These are phyloP conservation scores for Phorcus lineatus DNA, from an alignment of 2,888 invertebrate species.

Conservation along the genomic window DNA sequence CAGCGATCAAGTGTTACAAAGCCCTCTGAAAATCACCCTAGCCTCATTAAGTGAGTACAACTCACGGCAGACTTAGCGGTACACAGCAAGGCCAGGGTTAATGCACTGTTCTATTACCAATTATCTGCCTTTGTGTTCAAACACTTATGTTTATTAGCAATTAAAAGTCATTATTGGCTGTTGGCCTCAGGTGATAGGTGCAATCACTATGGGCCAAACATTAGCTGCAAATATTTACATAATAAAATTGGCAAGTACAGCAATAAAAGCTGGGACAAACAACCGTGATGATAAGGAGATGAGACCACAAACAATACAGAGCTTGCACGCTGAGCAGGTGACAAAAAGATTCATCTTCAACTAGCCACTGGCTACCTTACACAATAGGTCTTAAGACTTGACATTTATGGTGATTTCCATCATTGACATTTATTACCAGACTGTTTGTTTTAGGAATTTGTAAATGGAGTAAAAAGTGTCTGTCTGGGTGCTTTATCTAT, in stretches of 20 bases:
- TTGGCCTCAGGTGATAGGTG: not conserved
- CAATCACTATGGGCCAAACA: constrained; percentile 12
- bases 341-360: too few relatives aligned
- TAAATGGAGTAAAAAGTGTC: too few relatives aligned
- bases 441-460: too few relatives aligned
- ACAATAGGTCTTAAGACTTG: too few relatives aligned
- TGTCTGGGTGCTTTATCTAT: too few relatives aligned
- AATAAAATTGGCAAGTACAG: constrained; percentile 5
- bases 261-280: not conserved
- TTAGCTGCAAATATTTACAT: constrained; percentile 18
- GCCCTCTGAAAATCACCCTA: constrained; percentile 17
- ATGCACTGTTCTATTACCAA: not conserved
- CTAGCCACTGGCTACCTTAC: too few relatives aligned
- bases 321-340: not conserved
- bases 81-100: not conserved
- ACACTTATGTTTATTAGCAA: constrained; percentile 22
- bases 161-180: constrained; percentile 12
- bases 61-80: not conserved
- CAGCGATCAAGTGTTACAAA: constrained; percentile 15
- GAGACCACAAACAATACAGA: not conserved
- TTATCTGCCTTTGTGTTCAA: not conserved
- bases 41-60: not conserved
- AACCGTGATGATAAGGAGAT: not conserved
- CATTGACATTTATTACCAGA: too few relatives aligned
- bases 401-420: too few relatives aligned